Conservation (phyloP, 2,113 vertebrate genomes). For the Leuciscus idus region DNA sequence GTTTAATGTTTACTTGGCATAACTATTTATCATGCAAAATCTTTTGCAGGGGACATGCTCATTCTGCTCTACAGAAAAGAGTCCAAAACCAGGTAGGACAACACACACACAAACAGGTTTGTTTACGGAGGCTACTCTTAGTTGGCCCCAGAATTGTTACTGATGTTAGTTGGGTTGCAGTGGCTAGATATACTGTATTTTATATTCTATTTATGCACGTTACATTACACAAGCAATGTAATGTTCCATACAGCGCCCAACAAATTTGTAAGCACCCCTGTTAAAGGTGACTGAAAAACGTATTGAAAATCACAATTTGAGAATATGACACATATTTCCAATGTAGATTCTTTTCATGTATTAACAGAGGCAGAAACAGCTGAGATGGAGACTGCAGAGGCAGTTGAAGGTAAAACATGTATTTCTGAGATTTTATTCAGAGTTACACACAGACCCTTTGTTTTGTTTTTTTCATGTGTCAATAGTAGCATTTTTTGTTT, state of each 20-base stretch:
- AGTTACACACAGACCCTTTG: background rate
- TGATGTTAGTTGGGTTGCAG: background rate
- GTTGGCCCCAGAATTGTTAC: background rate
- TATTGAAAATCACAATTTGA: background rate
- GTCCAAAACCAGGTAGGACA: background rate
- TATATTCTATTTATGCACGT: background rate
- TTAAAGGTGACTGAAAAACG: background rate
- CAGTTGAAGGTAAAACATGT: background rate
- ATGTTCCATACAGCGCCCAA: background rate
- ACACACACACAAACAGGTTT: background rate
- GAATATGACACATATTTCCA: background rate
- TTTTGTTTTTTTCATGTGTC: no score
- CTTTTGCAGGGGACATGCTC: background rate
- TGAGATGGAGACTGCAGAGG: background rate
- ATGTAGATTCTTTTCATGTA: background rate
- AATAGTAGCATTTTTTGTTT: background rate
- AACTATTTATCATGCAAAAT: slow-evolving; percentile 1
- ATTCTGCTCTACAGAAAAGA: background rate
- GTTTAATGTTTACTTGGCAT: background rate
- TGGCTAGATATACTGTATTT: background rate
- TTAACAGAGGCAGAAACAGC: background rate
- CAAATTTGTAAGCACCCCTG: background rate
- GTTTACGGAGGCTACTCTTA: background rate
- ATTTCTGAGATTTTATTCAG: background rate
- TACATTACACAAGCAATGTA: background rate